Base-by-base conservation (phyloP, 2,888 invertebrate genomes). In the Tubulanus polymorphus region DNA sequence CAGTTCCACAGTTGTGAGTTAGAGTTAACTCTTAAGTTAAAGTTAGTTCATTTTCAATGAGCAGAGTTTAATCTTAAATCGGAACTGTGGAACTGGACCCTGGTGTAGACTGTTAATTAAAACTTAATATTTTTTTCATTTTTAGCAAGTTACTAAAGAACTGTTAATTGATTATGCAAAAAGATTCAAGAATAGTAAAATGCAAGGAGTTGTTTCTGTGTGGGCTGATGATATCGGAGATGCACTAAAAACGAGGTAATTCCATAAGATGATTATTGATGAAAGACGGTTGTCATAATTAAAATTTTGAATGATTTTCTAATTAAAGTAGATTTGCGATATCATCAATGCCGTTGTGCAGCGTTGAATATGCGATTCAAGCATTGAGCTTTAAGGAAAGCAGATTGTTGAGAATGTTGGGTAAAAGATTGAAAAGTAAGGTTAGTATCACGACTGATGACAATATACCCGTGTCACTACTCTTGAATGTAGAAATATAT, bases 81-180 rank as follows among this genome's bases (percentile, higher is more conserved):
- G n/a, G n/a, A n/a, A n/a, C n/a, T n/a, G n/a, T n/a, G n/a, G n/a
- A n/a, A n/a, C n/a, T n/a, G n/a, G n/a, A n/a, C n/a, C n/a, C n/a
- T n/a, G n/a, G n/a, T n/a, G n/a, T n/a, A n/a, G 10, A 12, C 35
- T 35, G 35, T 35, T 12, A n/a, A n/a, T 35, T 35, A 35, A 35
- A 35, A n/a, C n/a, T 35, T 35, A n/a, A 35, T n/a, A 35, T 35
- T 12, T 35, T 45, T 10, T 45, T 41, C 15, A 5, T 18, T 28
- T 56, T n/a, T 37, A 54, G 59, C 53, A 55, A 53, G 59, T 59
- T 2, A 51, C 45, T 6, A 59, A 59, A 30, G 59, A 59, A 28
- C 54, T 59, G 2, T 37, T 59, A 30, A 48, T 37, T 3, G 49
- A 59, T 29, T 59, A 56, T 37, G 41, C 51, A 12, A 41, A 53